Evolutionary conservation across 2,797 vertebrate genomes (phyloP).

Genomic region (Brotogeris chrysoptera): DNA sequence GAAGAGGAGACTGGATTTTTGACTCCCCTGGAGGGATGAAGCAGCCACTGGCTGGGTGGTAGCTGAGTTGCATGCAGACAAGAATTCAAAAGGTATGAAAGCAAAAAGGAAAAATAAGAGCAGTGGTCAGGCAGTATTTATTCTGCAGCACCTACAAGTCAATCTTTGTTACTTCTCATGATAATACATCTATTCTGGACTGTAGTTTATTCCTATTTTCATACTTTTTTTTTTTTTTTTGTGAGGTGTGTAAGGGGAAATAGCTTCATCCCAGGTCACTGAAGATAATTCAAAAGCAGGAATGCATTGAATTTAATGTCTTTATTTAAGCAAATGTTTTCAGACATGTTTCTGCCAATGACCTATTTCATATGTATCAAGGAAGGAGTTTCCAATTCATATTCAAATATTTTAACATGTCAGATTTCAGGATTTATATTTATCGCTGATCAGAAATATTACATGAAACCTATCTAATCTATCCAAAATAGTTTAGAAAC

Average conservation of each 20-base stretch:
- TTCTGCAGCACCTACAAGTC: background rate
- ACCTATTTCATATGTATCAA: background rate
- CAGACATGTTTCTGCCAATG: background rate
- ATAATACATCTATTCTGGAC: background rate
- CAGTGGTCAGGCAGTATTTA: background rate
- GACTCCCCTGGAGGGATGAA: background rate
- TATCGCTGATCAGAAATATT: background rate
- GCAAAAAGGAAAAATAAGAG: background rate
- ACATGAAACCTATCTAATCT: background rate
- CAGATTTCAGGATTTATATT: background rate
- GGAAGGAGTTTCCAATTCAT: background rate
- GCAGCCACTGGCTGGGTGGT: background rate
- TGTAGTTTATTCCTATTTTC: background rate
- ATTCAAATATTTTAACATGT: background rate
- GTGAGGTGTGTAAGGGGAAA: background rate
- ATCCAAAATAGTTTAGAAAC: background rate
- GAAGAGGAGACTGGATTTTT: background rate
- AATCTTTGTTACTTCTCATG: background rate
- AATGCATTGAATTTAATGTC: background rate
- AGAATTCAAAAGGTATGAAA: background rate
- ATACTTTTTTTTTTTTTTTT: background rate
- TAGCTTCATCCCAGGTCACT: background rate
- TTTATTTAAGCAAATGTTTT: background rate
- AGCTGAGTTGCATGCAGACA: background rate
- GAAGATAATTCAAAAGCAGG: background rate